These are phyloP conservation scores for Ranitomeya variabilis DNA, from an alignment of 2,113 vertebrate genomes.

Conservation along the genomic window DNA sequence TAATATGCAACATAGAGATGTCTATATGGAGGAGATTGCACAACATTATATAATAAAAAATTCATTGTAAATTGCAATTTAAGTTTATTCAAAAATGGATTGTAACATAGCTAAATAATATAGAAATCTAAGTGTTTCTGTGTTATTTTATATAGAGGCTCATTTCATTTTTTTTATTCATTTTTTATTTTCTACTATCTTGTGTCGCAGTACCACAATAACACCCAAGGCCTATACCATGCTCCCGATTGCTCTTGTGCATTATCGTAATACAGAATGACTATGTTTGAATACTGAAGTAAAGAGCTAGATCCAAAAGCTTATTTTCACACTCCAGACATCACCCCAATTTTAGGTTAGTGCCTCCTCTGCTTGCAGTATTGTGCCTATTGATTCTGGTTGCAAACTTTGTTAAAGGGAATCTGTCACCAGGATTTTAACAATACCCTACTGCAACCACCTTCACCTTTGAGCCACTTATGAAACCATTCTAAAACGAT, in stretches of 20 bases:
- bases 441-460: no score
- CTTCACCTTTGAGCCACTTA: no score
- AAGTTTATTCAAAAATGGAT: background rate
- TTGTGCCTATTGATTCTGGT: background rate
- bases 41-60: background rate
- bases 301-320: background rate
- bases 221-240: no score
- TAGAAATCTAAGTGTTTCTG: background rate
- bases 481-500: no score
- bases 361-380: background rate
- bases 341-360: background rate
- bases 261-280: no score
- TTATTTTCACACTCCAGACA: background rate
- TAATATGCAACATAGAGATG: background rate
- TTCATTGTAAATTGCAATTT: background rate
- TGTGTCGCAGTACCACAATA: no score
- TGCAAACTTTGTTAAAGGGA: background rate
- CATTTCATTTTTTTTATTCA: background rate
- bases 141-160: background rate
- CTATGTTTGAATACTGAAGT: background rate
- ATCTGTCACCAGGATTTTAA: no score
- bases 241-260: background rate
- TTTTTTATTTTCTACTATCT: background rate
- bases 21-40: background rate
- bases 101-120: background rate